These are phyloP conservation scores for Chrysochloris asiatica DNA, from an alignment of 2,113 vertebrate genomes.

Conservation along the genomic window DNA sequence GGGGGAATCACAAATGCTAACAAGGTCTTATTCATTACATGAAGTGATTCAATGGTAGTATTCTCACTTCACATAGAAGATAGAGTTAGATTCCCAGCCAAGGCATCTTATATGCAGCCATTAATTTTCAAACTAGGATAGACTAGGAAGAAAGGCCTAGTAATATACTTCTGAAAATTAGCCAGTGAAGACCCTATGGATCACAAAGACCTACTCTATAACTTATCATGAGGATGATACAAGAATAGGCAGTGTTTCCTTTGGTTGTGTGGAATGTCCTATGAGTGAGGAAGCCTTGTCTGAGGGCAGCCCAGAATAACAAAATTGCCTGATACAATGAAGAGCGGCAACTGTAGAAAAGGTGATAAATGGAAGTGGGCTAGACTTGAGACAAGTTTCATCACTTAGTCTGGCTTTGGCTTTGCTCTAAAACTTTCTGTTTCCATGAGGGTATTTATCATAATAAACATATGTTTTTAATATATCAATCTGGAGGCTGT, in stretches of 20 bases:
- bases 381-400: conserved; percentile 15
- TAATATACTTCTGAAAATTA: not conserved
- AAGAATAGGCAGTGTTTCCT: not conserved
- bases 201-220: not conserved
- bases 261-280: not conserved
- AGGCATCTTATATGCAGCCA: not conserved
- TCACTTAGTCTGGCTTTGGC: conserved; percentile 60
- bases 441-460: conserved; percentile 51
- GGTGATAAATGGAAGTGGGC: not conserved
- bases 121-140: not conserved
- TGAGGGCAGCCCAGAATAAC: not conserved
- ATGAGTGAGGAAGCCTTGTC: not conserved
- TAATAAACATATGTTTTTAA: conserved; percentile 74
- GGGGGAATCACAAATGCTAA: not conserved
- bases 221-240: not conserved
- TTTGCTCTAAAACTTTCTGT: not conserved
- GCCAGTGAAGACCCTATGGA: not conserved
- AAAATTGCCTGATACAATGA: not conserved
- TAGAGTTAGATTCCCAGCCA: not conserved
- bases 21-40: not conserved
- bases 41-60: not conserved
- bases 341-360: not conserved
- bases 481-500: conserved; percentile 71
- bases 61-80: not conserved
- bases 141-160: not conserved